phyloP scores from a whole-genome alignment of 35 echinoderm and acorn worm species.

The Ophioderma brevispina region DNA sequence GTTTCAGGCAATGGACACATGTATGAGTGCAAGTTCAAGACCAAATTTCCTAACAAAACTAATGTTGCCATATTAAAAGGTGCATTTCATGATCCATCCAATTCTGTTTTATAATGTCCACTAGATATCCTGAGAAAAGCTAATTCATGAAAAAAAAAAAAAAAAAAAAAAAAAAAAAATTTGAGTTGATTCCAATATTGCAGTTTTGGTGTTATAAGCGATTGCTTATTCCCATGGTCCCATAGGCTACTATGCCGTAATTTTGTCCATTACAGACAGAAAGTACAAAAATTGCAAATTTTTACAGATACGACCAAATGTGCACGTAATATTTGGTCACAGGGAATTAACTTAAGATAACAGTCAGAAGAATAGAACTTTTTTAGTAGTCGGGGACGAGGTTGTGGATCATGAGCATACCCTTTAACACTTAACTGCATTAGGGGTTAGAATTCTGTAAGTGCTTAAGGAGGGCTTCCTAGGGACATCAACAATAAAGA shows the following conservation, averaged over 20 bases:
- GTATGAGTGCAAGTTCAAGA: neutral
- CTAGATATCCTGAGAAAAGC: neutral
- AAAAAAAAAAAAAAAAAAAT: too few species aligned
- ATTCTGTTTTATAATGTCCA: neutral
- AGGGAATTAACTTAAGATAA: neutral
- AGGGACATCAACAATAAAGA: too few species aligned
- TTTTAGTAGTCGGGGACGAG: neutral
- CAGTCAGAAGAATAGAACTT: neutral
- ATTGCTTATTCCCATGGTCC: too few species aligned
- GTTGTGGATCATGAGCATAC: neutral
- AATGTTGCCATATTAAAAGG: neutral
- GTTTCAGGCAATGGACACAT: neutral
- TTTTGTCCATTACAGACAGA: too few species aligned
- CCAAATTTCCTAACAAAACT: neutral
- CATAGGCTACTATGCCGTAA: too few species aligned
- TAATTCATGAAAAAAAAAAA: neutral
- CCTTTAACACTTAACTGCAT: neutral
- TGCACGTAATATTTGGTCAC: neutral
- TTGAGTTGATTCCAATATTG: neutral
- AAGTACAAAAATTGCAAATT: too few species aligned
- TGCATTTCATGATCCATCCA: neutral
- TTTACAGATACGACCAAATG: too few species aligned
- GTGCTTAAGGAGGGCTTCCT: too few species aligned
- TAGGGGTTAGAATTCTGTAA: neutral
- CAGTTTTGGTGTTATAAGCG: neutral